phyloP scores from a whole-genome alignment of 2,888 invertebrate species.

The Cantharis rufa region DNA sequence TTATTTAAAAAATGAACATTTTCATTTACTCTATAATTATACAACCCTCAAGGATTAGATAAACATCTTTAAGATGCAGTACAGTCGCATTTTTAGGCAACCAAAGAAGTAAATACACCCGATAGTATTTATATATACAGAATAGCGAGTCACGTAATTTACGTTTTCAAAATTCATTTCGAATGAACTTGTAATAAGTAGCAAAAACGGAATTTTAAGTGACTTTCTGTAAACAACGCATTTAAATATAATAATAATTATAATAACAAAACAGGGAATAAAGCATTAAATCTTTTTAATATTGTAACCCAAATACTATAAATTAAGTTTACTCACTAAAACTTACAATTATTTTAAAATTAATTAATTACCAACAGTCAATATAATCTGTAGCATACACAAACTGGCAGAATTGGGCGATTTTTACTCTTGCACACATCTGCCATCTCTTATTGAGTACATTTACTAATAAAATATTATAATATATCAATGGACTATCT shows the following conservation, averaged over 20 bases:
- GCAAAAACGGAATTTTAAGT: background rate
- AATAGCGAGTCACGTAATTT: background rate
- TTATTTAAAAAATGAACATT: background rate
- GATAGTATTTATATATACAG: background rate
- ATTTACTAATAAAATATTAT: background rate
- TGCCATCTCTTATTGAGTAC: background rate
- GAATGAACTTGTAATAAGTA: background rate
- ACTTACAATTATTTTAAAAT: background rate
- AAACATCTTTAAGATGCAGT: slow-evolving; percentile 5
- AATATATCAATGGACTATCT: background rate
- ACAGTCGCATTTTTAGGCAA: slow-evolving; percentile 14
- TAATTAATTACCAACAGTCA: slow-evolving; percentile 1
- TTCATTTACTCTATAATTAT: slow-evolving; percentile 5
- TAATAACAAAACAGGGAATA: background rate
- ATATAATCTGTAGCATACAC: background rate
- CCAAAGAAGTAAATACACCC: slow-evolving; percentile 13
- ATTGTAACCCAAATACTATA: slow-evolving; percentile 1
- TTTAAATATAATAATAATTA: background rate
- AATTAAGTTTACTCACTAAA: background rate
- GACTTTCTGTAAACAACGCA: background rate
- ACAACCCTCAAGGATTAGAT: slow-evolving; percentile 6
- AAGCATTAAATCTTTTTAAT: background rate
- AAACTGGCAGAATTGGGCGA: background rate
- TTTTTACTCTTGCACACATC: background rate
- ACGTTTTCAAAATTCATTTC: background rate